Conservation (phyloP, 2,797 vertebrate genomes). For the Setipinna tenuifilis region DNA sequence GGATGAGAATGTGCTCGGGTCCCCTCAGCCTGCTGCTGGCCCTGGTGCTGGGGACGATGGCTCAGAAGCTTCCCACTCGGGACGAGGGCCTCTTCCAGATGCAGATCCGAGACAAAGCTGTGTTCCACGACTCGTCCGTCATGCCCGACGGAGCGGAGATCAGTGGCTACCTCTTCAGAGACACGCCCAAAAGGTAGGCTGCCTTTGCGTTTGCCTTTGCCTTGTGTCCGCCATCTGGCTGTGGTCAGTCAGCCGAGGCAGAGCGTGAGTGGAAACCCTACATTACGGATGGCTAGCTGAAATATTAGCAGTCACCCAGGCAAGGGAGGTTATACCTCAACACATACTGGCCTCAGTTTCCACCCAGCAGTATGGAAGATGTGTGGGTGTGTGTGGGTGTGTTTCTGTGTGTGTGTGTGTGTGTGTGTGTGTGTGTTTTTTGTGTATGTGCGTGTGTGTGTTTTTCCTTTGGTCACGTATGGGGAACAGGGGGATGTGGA, state of each 20-base stretch:
- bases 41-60: conserved; percentile 69
- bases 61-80: conserved; percentile 94
- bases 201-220: neutral
- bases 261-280: neutral
- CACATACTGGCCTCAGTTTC: neutral
- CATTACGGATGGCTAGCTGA: conserved; percentile 7
- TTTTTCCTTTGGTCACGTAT: conserved; percentile 51
- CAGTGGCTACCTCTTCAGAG: conserved; percentile 94
- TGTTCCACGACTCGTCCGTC: conserved; percentile 92
- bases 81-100: conserved; percentile 98
- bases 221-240: neutral
- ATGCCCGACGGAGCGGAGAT: conserved; percentile 96
- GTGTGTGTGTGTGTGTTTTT: neutral
- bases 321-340: neutral
- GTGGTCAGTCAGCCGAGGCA: neutral
- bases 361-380: neutral
- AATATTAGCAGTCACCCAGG: conserved; percentile 12
- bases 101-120: conserved; percentile 93
- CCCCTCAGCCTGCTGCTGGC: conserved; percentile 63
- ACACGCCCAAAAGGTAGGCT: conserved; percentile 91
- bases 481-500: conserved; percentile 62
- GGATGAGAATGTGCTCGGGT: conserved; percentile 82
- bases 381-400: neutral
- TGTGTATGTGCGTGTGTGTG: conserved; percentile 30
- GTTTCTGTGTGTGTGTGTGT: conserved; percentile 4